Conservation (phyloP, 1,140 invertebrate species). For the Anthonomus grandis region DNA sequence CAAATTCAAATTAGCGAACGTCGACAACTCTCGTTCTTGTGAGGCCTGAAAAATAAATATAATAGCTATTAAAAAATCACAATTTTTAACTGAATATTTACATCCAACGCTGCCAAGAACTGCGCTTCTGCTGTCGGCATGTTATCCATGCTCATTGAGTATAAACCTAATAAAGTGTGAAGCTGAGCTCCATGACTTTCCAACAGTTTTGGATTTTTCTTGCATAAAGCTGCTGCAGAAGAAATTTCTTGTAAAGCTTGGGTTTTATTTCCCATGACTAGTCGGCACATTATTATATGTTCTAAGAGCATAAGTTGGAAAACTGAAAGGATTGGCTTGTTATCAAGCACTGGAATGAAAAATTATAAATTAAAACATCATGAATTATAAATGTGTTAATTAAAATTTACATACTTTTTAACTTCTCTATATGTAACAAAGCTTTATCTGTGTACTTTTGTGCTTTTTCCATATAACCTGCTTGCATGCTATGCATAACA, state of each 20-base stretch:
- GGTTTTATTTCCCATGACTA: conserved; percentile 95
- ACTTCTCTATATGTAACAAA: conserved; percentile 92
- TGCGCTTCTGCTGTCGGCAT: conserved; percentile 94
- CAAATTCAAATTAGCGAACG: conserved; percentile 92
- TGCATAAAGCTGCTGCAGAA: conserved; percentile 75
- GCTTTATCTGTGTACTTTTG: conserved; percentile 99
- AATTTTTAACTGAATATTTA: too few relatives aligned
- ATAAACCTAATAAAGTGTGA: conserved; percentile 89
- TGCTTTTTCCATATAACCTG: conserved; percentile 97
- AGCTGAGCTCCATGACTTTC: conserved; percentile 85
- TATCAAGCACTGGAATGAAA: conserved; percentile 68
- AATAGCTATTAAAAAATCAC: too few relatives aligned
- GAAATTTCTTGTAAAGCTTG: conserved; percentile 78
- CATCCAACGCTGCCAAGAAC: conserved; percentile 83
- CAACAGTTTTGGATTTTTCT: conserved; percentile 67
- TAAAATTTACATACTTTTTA: conserved; percentile 83
- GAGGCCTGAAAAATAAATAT: too few relatives aligned
- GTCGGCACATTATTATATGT: conserved; percentile 93
- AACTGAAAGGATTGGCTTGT: conserved; percentile 80
- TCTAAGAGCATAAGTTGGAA: conserved; percentile 94
- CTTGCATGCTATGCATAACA: conserved; percentile 97
- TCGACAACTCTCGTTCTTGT: conserved; percentile 85
- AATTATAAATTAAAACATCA: conserved; percentile 24
- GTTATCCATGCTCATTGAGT: conserved; percentile 98
- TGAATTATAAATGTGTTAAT: conserved; percentile 26